A percentile compares a stretch with the other conserved stretches of the same genome.
Evolutionary conservation across 2,113 vertebrate species (phyloP).

Genomic region (Zapus hudsonius): DNA sequence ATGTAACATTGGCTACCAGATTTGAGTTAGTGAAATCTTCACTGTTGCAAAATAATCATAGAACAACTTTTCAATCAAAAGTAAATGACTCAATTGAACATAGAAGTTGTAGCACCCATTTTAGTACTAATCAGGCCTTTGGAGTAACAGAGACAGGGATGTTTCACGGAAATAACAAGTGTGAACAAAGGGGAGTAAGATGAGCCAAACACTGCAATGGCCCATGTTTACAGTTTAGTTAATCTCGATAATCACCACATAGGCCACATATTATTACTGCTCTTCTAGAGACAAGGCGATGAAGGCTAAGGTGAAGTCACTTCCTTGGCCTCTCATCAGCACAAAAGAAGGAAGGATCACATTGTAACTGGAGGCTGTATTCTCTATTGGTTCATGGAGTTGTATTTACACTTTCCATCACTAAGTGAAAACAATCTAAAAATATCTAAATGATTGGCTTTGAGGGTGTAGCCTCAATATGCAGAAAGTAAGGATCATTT

Average conservation of each 20-base stretch:
- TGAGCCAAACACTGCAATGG: neutral
- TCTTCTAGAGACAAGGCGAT: neutral
- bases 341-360: neutral
- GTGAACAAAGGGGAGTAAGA: neutral
- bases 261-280: neutral
- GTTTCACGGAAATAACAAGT: neutral
- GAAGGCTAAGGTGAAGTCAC: neutral
- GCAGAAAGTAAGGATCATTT: neutral
- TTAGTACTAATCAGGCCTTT: neutral
- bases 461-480: neutral
- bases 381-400: neutral
- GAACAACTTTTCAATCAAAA: neutral
- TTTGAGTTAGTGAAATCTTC: constrained; percentile 55
- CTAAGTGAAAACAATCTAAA: neutral
- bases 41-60: neutral
- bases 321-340: neutral
- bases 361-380: neutral
- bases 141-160: neutral
- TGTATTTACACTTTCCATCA: neutral
- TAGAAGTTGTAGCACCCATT: neutral
- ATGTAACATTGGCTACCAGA: neutral
- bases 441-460: neutral
- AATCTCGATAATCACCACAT: neutral
- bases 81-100: neutral
- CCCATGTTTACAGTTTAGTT: neutral